Percentiles rank a stretch among this genome's conserved stretches.
Evolutionary conservation across 2,113 vertebrate genomes (phyloP).

Genomic region (Megaceryle torquata): DNA sequence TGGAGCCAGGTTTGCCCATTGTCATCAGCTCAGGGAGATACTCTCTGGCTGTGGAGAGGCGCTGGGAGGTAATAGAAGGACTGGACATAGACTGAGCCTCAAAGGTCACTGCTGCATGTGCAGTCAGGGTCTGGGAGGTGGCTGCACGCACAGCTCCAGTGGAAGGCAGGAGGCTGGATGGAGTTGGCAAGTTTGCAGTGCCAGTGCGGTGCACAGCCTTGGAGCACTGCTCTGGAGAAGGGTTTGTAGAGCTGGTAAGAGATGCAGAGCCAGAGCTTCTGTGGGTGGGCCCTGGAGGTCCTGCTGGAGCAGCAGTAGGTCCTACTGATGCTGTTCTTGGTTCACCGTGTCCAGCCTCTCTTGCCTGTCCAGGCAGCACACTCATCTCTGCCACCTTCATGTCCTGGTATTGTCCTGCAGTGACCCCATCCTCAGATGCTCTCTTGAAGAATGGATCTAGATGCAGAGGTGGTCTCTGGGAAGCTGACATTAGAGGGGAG

Average conservation of each 20-base stretch:
- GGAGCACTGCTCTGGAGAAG: accelerated
- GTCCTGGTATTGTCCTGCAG: neutral
- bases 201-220: neutral
- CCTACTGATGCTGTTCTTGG: neutral
- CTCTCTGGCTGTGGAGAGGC: neutral
- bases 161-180: neutral
- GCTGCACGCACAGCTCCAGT: neutral
- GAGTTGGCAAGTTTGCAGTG: neutral
- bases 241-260: neutral
- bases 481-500: neutral
- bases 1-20: accelerated
- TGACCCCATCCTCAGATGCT: neutral
- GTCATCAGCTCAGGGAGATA: neutral
- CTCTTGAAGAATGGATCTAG: neutral
- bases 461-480: neutral
- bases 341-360: neutral
- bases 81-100: accelerated
- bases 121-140: neutral
- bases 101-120: neutral
- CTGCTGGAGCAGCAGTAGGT: neutral
- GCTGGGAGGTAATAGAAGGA: neutral
- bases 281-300: neutral
- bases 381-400: neutral
- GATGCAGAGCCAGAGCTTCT: neutral
- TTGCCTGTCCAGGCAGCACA: neutral